These are phyloP conservation scores for Cephus runcator DNA, from an alignment of 2,888 invertebrate species.

Conservation along the genomic window DNA sequence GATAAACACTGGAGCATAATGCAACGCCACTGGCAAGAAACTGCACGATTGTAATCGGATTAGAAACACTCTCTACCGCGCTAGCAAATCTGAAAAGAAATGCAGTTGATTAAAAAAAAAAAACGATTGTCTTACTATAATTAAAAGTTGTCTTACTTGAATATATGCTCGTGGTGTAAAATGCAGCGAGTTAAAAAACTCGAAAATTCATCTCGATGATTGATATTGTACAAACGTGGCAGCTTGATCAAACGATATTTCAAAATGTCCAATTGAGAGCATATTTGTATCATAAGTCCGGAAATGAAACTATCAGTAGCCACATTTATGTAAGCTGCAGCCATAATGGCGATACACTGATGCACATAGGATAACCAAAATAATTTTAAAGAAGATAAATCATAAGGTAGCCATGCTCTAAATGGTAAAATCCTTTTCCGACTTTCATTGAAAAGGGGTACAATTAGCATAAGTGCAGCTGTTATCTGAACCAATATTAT, in stretches of 20 bases:
- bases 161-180: not conserved
- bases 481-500: constrained; percentile 10
- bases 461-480: too few relatives aligned
- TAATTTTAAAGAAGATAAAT: constrained; percentile 3
- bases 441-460: too few relatives aligned
- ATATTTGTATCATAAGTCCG: constrained; percentile 35
- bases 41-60: constrained; percentile 25
- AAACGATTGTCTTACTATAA: not conserved
- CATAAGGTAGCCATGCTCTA: constrained; percentile 18
- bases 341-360: constrained; percentile 22
- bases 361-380: constrained; percentile 17
- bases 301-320: constrained; percentile 36
- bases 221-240: not conserved
- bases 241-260: constrained; percentile 7
- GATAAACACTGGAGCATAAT: constrained; percentile 31
- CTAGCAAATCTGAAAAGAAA: constrained; percentile 25
- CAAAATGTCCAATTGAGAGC: constrained; percentile 22
- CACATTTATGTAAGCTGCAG: constrained; percentile 35
- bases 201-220: too few relatives aligned
- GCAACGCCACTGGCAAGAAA: constrained; percentile 29
- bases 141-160: constrained; percentile 7
- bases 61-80: constrained; percentile 24
- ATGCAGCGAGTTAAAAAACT: too few relatives aligned
- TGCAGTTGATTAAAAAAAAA: constrained; percentile 12
- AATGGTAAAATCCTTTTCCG: constrained; percentile 5